Percentiles rank a stretch among this genome's conserved stretches.
Conservation (phyloP, 2,113 vertebrate species). For the Xenopus laevis region DNA sequence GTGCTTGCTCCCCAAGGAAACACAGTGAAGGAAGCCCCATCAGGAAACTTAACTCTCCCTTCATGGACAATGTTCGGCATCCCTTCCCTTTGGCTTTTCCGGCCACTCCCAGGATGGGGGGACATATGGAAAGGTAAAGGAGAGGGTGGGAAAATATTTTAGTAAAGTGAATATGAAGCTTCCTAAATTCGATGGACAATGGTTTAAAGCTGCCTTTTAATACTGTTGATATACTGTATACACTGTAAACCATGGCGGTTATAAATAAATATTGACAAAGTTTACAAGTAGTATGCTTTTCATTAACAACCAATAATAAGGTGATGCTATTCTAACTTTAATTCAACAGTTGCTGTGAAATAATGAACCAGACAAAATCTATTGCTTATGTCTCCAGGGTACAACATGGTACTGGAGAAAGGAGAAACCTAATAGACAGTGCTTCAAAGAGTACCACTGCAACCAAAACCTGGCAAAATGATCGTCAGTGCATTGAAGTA, state of each 20-base stretch:
- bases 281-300: too few relatives aligned
- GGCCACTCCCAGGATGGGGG: slow-evolving; percentile 1
- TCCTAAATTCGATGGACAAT: too few relatives aligned
- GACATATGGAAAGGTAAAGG: slow-evolving; percentile 12
- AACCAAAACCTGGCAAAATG: slow-evolving; percentile 42
- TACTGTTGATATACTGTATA: too few relatives aligned
- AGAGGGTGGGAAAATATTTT: too few relatives aligned
- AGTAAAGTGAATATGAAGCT: too few relatives aligned
- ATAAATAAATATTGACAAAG: too few relatives aligned
- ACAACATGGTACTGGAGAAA: slow-evolving; percentile 21
- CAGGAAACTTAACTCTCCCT: slow-evolving; percentile 54
- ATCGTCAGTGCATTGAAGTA: slow-evolving; percentile 46
- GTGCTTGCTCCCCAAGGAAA: slow-evolving; percentile 68
- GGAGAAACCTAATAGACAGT: slow-evolving; percentile 8
- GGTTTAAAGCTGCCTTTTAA: too few relatives aligned
- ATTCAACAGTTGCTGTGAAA: too few relatives aligned
- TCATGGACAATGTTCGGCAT: slow-evolving; percentile 34
- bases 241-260: too few relatives aligned
- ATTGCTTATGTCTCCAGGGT: not conserved
- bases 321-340: too few relatives aligned
- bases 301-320: too few relatives aligned
- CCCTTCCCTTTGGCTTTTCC: slow-evolving; percentile 27
- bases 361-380: too few relatives aligned
- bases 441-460: slow-evolving; percentile 20
- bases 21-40: slow-evolving; percentile 64